A percentile compares a stretch with the other conserved stretches of the same genome.
These are phyloP conservation scores for Latrodectus hesperus DNA, from an alignment of 2,888 invertebrate genomes.

Conservation along the genomic window DNA sequence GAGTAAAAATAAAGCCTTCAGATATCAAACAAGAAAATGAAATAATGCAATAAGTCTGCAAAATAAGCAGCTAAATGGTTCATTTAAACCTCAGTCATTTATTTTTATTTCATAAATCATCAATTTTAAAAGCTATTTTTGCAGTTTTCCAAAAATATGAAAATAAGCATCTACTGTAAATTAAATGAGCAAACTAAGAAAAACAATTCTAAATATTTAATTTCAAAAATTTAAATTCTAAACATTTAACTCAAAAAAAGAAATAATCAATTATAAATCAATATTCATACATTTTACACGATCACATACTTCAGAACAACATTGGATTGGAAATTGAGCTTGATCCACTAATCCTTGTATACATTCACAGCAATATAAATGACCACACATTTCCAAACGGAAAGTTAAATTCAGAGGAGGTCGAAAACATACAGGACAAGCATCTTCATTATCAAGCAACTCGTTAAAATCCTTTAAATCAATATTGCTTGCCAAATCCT, in stretches of 20 bases:
- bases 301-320: conserved; percentile 44
- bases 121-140: too few species aligned
- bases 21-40: too few species aligned
- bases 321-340: conserved; percentile 52
- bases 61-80: too few species aligned
- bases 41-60: too few species aligned
- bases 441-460: conserved; percentile 20
- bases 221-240: neutral
- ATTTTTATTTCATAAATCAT: too few species aligned
- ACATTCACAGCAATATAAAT: conserved; percentile 52
- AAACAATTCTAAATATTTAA: neutral
- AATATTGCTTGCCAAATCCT: conserved; percentile 13
- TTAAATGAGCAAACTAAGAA: too few species aligned
- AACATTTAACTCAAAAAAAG: neutral
- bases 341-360: conserved; percentile 32
- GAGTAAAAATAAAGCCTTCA: too few species aligned
- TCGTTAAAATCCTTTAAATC: neutral
- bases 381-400: conserved; percentile 59
- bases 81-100: too few species aligned
- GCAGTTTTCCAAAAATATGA: too few species aligned
- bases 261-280: neutral
- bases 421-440: conserved; percentile 44
- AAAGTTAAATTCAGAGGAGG: conserved; percentile 38
- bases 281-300: neutral
- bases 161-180: too few species aligned